Evolutionary conservation across 2,888 invertebrate genomes (phyloP).

Genomic region (Sabatieria punctata): DNA sequence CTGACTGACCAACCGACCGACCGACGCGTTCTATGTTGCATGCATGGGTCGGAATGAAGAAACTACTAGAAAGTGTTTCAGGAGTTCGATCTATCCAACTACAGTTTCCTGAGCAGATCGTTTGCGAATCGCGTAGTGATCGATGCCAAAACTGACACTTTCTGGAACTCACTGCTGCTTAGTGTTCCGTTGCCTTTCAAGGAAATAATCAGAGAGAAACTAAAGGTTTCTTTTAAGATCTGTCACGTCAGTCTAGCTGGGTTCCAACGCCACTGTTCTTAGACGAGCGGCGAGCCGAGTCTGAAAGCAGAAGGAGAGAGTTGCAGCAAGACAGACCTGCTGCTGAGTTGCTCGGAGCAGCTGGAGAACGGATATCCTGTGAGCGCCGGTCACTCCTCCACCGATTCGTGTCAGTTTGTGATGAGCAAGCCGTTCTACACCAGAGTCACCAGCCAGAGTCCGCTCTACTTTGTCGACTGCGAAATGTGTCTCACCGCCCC

Average conservation of each 20-base stretch:
- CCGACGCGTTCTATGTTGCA: too few species aligned
- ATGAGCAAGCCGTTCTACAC: background rate
- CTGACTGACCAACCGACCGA: too few species aligned
- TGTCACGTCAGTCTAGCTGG: too few species aligned
- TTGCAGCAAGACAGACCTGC: too few species aligned
- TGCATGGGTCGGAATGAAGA: too few species aligned
- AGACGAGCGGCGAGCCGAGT: too few species aligned
- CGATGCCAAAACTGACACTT: background rate
- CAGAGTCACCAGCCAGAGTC: conserved; percentile 19
- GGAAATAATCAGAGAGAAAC: background rate
- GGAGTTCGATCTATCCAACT: background rate
- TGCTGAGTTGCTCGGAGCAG: background rate
- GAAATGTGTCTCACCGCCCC: conserved; percentile 36
- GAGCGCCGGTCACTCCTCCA: too few species aligned
- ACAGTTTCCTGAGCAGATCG: background rate
- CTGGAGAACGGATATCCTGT: background rate
- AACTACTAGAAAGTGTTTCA: too few species aligned
- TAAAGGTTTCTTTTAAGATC: background rate
- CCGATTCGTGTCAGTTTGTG: background rate
- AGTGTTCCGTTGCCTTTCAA: background rate
- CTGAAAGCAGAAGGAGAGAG: too few species aligned
- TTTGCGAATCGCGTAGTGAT: background rate
- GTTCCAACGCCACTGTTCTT: too few species aligned
- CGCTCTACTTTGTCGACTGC: conserved; percentile 39
- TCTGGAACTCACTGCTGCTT: background rate